Evolutionary conservation across 2,797 vertebrate species (phyloP).

Genomic region (Smutsia temminckii): DNA sequence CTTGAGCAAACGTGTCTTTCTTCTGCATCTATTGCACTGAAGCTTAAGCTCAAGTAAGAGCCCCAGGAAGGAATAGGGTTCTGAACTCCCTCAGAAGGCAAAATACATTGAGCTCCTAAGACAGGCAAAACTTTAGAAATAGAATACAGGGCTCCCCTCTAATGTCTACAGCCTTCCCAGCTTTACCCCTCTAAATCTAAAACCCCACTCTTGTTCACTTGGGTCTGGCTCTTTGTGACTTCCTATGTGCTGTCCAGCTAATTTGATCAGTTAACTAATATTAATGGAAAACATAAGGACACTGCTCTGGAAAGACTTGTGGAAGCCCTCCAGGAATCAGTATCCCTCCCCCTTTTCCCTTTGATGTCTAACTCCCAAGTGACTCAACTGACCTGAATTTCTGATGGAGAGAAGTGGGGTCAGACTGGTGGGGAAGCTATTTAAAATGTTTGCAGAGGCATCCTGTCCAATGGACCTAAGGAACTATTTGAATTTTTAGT

Average conservation of each 20-base stretch:
- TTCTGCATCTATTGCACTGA: not conserved
- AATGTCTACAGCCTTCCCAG: not conserved
- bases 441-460: conserved; percentile 23
- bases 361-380: not conserved
- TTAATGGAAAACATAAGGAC: not conserved
- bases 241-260: not conserved
- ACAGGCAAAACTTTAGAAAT: not conserved
- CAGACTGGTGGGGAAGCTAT: not conserved
- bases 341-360: too few species aligned
- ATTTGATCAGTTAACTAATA: not conserved
- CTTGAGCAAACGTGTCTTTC: not conserved
- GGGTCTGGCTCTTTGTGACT: not conserved
- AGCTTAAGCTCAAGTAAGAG: not conserved
- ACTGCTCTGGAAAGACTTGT: not conserved
- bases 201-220: not conserved
- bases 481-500: conserved; percentile 33
- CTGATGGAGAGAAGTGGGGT: not conserved
- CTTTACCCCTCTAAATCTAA: not conserved
- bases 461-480: not conserved
- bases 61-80: not conserved
- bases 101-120: not conserved
- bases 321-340: not conserved
- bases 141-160: not conserved
- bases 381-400: not conserved
- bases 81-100: not conserved